Evolutionary conservation across 2,113 vertebrate species (phyloP), one percentile per base, ranked within the genome.

Genomic region (Cynocephalus volans): DNA sequence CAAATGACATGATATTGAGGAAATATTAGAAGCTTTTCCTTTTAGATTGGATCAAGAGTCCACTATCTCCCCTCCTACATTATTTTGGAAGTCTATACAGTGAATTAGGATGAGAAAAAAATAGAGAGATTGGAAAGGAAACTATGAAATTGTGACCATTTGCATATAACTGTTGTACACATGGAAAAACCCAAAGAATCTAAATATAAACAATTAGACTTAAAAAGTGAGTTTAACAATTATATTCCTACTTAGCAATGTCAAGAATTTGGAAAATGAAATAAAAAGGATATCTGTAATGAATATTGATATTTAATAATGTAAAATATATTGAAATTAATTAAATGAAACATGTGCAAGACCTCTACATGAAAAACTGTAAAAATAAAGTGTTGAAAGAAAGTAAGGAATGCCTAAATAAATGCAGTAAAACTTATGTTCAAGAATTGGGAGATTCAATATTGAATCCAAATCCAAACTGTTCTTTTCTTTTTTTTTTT

Each of bases 191-290:
- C n/a, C 3, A 58, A 92, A 86, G 5, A 93, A 72, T 58, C 10
- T 92, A 94, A 7, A 0, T 69, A 67, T 26, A 85, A 54, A 80
- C 60, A 58, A 60, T 69, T 45, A 91, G 60, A 75, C 60, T 69
- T 88, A 65, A n/a, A 50, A 92, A 52, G 5, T 90, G 23, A 83
- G 45, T 79, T 83, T 83, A 90, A 14, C 17, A 85, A 33, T 23
- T 87, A 0, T 77, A 72, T 93, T 93, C 81, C 45, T 2, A 93
- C 3, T 54, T 10, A 65, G 19, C 14, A 50, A 62, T 60, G 83
- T 18, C 23, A 90, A 84, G 7, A 88, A 90, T 79, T 70, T 95
- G 48, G 50, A 88, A 73, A 91, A 52, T 82, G 11, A 93, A 82
- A 65, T 89, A 33, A 41, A 65, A 67, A 76, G 8, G 23, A 33